phyloP scores from a whole-genome alignment of 2,797 vertebrate species.

The Bradypus variegatus region DNA sequence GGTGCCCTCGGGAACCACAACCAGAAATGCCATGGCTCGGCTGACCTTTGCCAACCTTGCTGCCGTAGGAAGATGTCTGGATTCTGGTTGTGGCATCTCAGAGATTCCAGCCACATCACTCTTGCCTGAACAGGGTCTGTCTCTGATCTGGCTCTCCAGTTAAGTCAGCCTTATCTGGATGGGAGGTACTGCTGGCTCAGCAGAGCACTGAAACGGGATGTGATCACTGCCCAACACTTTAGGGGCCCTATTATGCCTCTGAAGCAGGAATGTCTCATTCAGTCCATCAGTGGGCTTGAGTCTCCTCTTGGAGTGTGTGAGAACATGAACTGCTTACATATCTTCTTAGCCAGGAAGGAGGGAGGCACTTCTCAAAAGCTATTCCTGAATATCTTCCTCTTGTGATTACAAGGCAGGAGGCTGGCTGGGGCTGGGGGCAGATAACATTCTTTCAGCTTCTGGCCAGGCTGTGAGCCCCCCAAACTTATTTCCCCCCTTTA shows the following conservation, averaged over 20 bases:
- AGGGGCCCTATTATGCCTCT: neutral
- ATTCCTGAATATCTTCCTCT: constrained; percentile 44
- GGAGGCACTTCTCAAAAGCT: constrained; percentile 44
- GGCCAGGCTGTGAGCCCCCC: constrained; percentile 45
- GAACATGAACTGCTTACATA: constrained; percentile 12
- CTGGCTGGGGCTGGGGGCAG: neutral
- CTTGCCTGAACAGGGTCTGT: neutral
- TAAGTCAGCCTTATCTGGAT: neutral
- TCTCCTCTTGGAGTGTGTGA: neutral
- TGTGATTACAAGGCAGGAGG: constrained; percentile 43
- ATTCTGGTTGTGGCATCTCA: neutral
- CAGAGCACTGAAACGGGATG: neutral
- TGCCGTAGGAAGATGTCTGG: accelerated
- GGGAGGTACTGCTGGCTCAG: neutral
- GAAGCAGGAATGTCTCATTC: neutral
- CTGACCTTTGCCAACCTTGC: neutral
- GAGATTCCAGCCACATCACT: neutral
- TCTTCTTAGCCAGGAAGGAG: constrained; percentile 28
- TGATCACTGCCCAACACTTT: neutral
- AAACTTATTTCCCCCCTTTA: neutral
- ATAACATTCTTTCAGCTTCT: constrained; percentile 44
- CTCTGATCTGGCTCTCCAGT: neutral
- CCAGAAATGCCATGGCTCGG: neutral
- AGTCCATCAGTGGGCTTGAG: neutral
- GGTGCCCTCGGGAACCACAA: neutral